Percentiles rank a stretch among this genome's conserved stretches.
Evolutionary conservation across 2,888 invertebrate species (phyloP).

Genomic region (Polia nebulosa): DNA sequence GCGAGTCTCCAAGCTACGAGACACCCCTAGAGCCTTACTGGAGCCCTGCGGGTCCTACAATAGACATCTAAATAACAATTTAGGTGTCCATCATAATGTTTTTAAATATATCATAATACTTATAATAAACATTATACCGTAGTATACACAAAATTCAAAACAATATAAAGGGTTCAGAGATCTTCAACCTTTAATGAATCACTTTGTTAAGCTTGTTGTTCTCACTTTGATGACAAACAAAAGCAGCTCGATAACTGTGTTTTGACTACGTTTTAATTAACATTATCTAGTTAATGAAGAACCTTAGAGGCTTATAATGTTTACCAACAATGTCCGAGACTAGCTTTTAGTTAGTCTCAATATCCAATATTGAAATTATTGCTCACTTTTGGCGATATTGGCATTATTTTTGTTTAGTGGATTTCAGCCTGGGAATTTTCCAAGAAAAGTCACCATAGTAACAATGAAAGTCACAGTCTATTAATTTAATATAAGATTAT

Average conservation of each 20-base stretch:
- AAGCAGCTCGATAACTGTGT: conserved; percentile 10
- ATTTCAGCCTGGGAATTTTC: too few species aligned
- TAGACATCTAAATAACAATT: too few species aligned
- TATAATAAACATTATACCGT: neutral
- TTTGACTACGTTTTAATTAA: conserved; percentile 22
- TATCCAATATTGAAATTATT: neutral
- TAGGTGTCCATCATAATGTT: too few species aligned
- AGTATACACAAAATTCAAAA: neutral
- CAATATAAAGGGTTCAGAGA: conserved; percentile 1
- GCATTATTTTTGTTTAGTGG: neutral
- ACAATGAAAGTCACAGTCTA: neutral
- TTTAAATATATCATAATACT: too few species aligned
- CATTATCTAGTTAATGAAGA: conserved; percentile 20
- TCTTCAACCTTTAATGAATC: conserved; percentile 25
- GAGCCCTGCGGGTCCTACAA: too few species aligned
- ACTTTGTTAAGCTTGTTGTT: conserved; percentile 24
- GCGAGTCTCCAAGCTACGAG: too few species aligned
- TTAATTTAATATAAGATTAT: neutral
- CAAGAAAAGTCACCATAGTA: neutral
- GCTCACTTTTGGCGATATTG: neutral
- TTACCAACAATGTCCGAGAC: conserved; percentile 1
- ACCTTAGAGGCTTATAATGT: neutral
- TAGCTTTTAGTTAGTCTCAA: neutral
- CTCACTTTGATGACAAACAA: conserved; percentile 29
- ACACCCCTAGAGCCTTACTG: too few species aligned